Evolutionary conservation across 1,140 invertebrate genomes (phyloP).

Genomic region (Akabosia matsudoensis): DNA sequence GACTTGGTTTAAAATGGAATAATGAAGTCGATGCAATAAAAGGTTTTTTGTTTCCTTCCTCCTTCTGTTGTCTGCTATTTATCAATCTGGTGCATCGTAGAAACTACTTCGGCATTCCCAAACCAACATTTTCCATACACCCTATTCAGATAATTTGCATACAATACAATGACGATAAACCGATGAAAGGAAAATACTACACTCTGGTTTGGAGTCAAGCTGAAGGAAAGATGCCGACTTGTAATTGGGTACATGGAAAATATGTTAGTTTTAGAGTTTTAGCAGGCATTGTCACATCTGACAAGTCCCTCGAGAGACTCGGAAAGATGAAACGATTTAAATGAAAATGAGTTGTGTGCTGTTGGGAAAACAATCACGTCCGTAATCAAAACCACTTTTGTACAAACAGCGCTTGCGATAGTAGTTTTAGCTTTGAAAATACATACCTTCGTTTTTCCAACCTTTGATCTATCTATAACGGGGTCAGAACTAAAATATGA

Average conservation of each 20-base stretch:
- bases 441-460: not conserved
- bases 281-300: not conserved
- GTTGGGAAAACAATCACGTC: too few species aligned
- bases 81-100: too few species aligned
- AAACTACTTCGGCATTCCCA: too few species aligned
- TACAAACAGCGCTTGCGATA: too few species aligned
- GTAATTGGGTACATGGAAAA: too few species aligned
- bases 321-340: not conserved
- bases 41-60: not conserved
- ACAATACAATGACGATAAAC: not conserved
- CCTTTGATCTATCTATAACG: not conserved
- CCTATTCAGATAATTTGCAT: not conserved
- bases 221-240: too few species aligned
- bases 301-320: not conserved
- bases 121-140: not conserved
- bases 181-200: not conserved
- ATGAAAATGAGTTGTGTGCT: not conserved
- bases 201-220: too few species aligned
- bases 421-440: not conserved
- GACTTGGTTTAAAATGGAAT: conserved; percentile 4
- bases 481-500: too few species aligned
- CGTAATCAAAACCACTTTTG: too few species aligned
- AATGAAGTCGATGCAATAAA: not conserved
- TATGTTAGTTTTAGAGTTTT: too few species aligned
- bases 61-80: not conserved